Conservation (phyloP, 2,113 vertebrate genomes). For the Melozone crissalis region DNA sequence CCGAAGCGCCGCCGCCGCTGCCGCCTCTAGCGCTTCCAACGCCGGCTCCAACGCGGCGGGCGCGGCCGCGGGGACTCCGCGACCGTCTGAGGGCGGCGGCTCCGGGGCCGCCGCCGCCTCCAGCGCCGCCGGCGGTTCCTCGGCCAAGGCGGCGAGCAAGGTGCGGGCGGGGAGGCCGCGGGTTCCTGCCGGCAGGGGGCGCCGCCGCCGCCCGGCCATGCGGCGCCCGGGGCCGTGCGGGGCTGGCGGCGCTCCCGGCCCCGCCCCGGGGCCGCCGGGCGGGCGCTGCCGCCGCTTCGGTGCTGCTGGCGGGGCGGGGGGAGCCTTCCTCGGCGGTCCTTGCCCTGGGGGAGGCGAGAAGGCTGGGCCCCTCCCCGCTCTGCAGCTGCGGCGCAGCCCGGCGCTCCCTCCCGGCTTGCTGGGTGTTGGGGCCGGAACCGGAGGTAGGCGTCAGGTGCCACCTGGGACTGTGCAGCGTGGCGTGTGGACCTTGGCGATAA, state of each 20-base stretch:
- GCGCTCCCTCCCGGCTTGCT: accelerated
- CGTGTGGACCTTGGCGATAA: background rate
- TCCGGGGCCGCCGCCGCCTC: too few relatives aligned
- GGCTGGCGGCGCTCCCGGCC: background rate
- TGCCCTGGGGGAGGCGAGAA: background rate
- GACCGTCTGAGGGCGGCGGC: too few relatives aligned
- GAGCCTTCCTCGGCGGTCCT: background rate
- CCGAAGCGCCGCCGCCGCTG: too few relatives aligned
- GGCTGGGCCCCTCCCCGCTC: too few relatives aligned
- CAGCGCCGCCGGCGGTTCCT: too few relatives aligned
- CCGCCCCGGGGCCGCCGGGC: background rate
- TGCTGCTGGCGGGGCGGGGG: background rate
- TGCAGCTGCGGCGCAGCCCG: background rate
- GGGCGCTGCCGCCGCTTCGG: background rate
- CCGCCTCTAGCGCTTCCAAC: too few relatives aligned
- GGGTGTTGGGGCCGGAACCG: background rate
- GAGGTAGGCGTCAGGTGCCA: background rate
- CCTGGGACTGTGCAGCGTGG: background rate
- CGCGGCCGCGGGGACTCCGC: too few relatives aligned
- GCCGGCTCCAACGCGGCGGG: too few relatives aligned
- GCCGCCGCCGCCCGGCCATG: background rate
- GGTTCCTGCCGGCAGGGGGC: too few relatives aligned
- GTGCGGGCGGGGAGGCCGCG: too few relatives aligned
- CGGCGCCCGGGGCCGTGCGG: background rate
- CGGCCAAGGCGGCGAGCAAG: too few relatives aligned